Evolutionary conservation across 2,797 vertebrate genomes (phyloP).

Genomic region (Sebastes melanostomus): DNA sequence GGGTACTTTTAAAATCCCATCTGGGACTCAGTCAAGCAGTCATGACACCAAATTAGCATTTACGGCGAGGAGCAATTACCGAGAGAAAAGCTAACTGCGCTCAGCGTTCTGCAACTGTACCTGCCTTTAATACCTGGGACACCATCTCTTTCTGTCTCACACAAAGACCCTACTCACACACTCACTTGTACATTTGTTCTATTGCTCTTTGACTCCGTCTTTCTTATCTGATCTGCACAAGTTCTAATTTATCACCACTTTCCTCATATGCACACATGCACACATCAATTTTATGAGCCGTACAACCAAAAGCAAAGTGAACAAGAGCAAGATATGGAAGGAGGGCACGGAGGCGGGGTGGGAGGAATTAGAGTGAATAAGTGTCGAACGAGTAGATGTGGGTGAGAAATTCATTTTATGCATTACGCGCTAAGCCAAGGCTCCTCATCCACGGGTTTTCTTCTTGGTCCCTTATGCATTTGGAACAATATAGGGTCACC

Average conservation of each 20-base stretch:
- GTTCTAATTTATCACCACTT: slow-evolving; percentile 39
- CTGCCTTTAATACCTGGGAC: slow-evolving; percentile 64
- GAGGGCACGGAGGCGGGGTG: slow-evolving; percentile 6
- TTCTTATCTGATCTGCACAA: slow-evolving; percentile 33
- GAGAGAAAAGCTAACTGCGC: slow-evolving; percentile 73
- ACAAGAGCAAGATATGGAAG: slow-evolving; percentile 12
- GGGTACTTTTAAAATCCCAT: slow-evolving; percentile 78
- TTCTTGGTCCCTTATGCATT: slow-evolving; percentile 63
- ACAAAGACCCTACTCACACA: slow-evolving; percentile 20
- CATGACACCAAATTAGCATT: slow-evolving; percentile 80
- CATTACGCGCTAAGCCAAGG: slow-evolving; percentile 67
- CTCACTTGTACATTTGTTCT: background rate
- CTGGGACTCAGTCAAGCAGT: slow-evolving; percentile 74
- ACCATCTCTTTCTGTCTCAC: slow-evolving; percentile 45
- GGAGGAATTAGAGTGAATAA: slow-evolving; percentile 60
- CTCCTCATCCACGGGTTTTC: slow-evolving; percentile 53
- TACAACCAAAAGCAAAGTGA: slow-evolving; percentile 33
- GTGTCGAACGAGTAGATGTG: slow-evolving; percentile 41
- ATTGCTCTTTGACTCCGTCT: slow-evolving; percentile 23
- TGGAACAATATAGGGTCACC: slow-evolving; percentile 73
- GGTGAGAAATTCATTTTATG: slow-evolving; percentile 73
- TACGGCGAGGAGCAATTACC: slow-evolving; percentile 72
- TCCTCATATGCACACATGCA: background rate
- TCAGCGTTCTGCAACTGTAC: slow-evolving; percentile 70
- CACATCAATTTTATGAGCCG: slow-evolving; percentile 55